Evolutionary conservation across 2,888 invertebrate genomes (phyloP).

Genomic region (Electrophaes corylata): DNA sequence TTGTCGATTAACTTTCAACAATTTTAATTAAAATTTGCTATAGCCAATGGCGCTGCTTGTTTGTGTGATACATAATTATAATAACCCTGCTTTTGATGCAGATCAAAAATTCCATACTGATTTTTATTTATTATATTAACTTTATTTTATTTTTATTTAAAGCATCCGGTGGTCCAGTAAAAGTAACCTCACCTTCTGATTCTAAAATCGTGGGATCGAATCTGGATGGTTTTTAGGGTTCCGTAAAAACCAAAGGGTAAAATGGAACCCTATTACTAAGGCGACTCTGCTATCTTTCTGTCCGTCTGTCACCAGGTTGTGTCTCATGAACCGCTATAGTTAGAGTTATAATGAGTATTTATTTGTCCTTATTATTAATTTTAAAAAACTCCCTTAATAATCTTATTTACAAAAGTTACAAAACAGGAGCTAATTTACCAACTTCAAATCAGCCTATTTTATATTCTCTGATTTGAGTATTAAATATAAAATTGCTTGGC

Average conservation of each 20-base stretch:
- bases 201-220: too few species aligned
- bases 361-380: too few species aligned
- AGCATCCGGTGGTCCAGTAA: not conserved
- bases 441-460: not conserved
- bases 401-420: not conserved
- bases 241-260: too few species aligned
- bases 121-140: not conserved
- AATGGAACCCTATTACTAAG: too few species aligned
- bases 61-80: conserved; percentile 4
- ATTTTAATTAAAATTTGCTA: conserved; percentile 25
- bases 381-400: too few species aligned
- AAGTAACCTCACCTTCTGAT: too few species aligned
- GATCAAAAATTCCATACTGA: not conserved
- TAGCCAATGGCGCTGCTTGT: conserved; percentile 1
- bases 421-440: not conserved
- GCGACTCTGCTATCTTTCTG: too few species aligned
- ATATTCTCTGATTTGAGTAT: not conserved
- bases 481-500: conserved; percentile 8
- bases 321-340: too few species aligned
- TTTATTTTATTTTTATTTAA: not conserved
- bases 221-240: too few species aligned
- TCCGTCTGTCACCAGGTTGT: too few species aligned
- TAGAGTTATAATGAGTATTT: too few species aligned
- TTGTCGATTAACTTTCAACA: conserved; percentile 31
- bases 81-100: conserved; percentile 1